Evolutionary conservation across 2,888 invertebrate species (phyloP).

Genomic region (Zygogramma bicolorata): DNA sequence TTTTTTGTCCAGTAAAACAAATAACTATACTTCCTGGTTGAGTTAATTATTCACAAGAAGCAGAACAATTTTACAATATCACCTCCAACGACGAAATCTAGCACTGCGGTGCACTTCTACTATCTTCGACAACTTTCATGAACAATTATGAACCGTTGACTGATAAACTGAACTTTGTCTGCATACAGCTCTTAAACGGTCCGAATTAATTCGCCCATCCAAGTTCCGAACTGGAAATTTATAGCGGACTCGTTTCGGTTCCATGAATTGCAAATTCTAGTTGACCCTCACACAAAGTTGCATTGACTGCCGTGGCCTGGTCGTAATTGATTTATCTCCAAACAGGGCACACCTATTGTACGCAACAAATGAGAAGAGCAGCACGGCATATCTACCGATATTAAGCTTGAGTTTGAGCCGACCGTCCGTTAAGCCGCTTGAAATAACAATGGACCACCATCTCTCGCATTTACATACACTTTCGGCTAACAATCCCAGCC

Average conservation of each 20-base stretch:
- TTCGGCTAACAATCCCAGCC: constrained; percentile 20
- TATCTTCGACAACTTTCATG: too few relatives aligned
- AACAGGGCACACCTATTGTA: constrained; percentile 59
- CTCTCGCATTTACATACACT: constrained; percentile 35
- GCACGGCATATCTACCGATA: constrained; percentile 46
- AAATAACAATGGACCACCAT: constrained; percentile 47
- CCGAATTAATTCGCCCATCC: background rate
- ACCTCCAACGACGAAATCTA: too few relatives aligned
- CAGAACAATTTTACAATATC: too few relatives aligned
- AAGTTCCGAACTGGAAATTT: constrained; percentile 17
- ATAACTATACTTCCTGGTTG: too few relatives aligned
- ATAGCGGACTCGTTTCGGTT: constrained; percentile 20
- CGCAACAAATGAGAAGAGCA: constrained; percentile 54
- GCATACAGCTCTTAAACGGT: background rate
- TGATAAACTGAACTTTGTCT: background rate
- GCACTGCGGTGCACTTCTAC: too few relatives aligned
- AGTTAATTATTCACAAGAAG: too few relatives aligned
- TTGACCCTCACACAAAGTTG: constrained; percentile 56
- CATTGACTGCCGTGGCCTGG: constrained; percentile 54
- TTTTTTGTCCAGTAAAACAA: too few relatives aligned
- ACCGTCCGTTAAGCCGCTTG: constrained; percentile 52
- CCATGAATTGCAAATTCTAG: constrained; percentile 59
- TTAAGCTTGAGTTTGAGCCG: constrained; percentile 46
- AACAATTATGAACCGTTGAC: background rate
- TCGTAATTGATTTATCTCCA: constrained; percentile 62